Conservation (phyloP, 2,797 vertebrate species). For the Cichlasoma orientale region DNA sequence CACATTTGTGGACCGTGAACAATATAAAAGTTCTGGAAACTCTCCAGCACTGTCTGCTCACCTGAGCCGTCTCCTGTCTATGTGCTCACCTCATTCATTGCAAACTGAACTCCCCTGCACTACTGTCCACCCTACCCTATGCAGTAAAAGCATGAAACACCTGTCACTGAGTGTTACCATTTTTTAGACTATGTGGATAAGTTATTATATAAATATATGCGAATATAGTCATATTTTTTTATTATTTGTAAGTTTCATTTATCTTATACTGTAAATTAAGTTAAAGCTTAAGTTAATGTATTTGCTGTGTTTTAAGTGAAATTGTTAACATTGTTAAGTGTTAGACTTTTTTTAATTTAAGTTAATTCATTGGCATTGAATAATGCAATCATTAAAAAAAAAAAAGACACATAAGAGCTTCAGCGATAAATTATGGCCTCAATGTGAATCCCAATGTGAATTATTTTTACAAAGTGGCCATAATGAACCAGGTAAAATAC, state of each 20-base stretch:
- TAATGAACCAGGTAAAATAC: conserved; percentile 9
- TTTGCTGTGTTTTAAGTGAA: conserved; percentile 33
- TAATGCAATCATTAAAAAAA: conserved; percentile 4
- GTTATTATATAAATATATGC: conserved; percentile 26
- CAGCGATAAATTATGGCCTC: conserved; percentile 28
- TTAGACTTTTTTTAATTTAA: conserved; percentile 24
- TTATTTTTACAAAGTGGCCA: conserved; percentile 20
- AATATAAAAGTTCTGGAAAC: conserved; percentile 3
- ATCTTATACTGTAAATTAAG: conserved; percentile 39
- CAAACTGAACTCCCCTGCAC: conserved; percentile 35
- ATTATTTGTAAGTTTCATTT: conserved; percentile 59
- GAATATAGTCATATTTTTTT: conserved; percentile 26
- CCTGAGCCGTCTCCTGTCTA: conserved; percentile 24
- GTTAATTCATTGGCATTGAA: background rate
- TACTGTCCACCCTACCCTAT: conserved; percentile 28
- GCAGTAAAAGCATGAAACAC: conserved; percentile 67
- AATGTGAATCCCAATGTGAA: conserved; percentile 68
- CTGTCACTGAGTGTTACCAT: conserved; percentile 65
- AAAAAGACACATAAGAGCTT: background rate
- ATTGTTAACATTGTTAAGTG: conserved; percentile 43
- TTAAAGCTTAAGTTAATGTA: conserved; percentile 50
- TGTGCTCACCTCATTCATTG: conserved; percentile 50
- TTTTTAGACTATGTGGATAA: conserved; percentile 55
- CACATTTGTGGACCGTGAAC: conserved; percentile 15
- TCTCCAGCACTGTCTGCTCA: conserved; percentile 11